Conservation (phyloP, 2,113 vertebrate genomes). For the Sigmodon hispidus region DNA sequence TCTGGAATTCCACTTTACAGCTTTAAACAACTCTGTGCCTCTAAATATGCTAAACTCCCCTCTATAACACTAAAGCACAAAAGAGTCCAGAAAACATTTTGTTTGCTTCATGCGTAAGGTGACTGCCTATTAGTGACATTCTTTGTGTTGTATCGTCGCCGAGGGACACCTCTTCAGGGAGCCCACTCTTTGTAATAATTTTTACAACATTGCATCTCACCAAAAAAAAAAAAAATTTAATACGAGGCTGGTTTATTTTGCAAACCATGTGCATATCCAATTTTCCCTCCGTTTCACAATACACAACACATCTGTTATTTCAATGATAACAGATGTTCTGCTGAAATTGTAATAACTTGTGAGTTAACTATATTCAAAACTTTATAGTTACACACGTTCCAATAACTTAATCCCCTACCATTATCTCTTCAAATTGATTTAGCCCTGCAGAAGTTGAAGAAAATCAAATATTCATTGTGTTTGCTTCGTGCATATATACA, state of each 20-base stretch:
- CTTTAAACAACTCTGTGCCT: not conserved
- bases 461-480: conserved; percentile 81
- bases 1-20: not conserved
- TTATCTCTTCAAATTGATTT: conserved; percentile 81
- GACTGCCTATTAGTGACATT: conserved; percentile 52
- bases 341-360: conserved; percentile 79
- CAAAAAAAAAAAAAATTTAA: conserved; percentile 77
- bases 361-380: conserved; percentile 81
- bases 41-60: not conserved
- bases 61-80: not conserved
- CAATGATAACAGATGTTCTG: conserved; percentile 80
- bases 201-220: conserved; percentile 53
- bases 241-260: conserved; percentile 54
- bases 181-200: conserved; percentile 40
- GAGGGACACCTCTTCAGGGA: conserved; percentile 23
- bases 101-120: not conserved
- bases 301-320: conserved; percentile 79
- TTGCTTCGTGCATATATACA: conserved; percentile 76
- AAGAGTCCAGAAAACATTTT: not conserved
- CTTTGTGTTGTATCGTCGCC: conserved; percentile 16
- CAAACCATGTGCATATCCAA: conserved; percentile 58
- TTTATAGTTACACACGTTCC: conserved; percentile 75
- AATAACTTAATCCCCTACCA: conserved; percentile 80
- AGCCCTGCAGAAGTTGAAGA: conserved; percentile 77
- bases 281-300: conserved; percentile 71